Evolutionary conservation across 2,113 vertebrate genomes (phyloP), one percentile per base, ranked within the genome.

Genomic region (Protobothrops flavoviridis): DNA sequence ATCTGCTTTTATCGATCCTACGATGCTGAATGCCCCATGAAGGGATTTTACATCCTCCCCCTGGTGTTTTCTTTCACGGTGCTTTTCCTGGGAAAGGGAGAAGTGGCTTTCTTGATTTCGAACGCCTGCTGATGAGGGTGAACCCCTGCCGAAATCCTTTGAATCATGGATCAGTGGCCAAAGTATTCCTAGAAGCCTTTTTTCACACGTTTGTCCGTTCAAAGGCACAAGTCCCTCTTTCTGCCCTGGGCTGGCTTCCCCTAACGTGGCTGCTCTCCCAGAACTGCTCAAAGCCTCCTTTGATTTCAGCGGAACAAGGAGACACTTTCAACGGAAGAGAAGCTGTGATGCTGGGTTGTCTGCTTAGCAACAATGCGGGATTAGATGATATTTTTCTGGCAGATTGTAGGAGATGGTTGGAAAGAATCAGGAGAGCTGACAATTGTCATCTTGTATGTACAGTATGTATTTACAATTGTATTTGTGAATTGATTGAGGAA

Each of bases 291-390:
- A 94, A 94, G 94, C 88, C 33, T 53, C 88, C 81, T 91, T 94
- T 94, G 94, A 94, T 93, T 93, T 85, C 87, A 88, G 43, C 45
- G 56, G 85, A 57, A 94, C 81, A 94, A 64, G 90, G 52, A 87
- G 52, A 90, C 57, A 87, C 59, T 92, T 9, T 87, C 90, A 87
- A 24, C 4, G 55, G 69, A 92, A 92, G 64, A 88, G 64, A 39
- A 59, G 64, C 55, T 81, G 56, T 59, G 24, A 48, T 88, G 85
- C 24, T 56, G 53, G 33, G 53, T 52, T 43, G 88, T 10, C 87
- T 33, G 45, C 12, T 61, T 55, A 29, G 81, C 39, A 61, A 85
- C 91, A 43, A 92, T 43, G 56, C n/a, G 90, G 90, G 53, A 91
- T 59, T 24, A 88, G 43, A n/a, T 57, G 24, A 56, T 90, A n/a